Percentiles rank a stretch among this genome's conserved stretches.
phyloP scores from a whole-genome alignment of 2,113 vertebrate species.

The Himantopus leucocephalus region DNA sequence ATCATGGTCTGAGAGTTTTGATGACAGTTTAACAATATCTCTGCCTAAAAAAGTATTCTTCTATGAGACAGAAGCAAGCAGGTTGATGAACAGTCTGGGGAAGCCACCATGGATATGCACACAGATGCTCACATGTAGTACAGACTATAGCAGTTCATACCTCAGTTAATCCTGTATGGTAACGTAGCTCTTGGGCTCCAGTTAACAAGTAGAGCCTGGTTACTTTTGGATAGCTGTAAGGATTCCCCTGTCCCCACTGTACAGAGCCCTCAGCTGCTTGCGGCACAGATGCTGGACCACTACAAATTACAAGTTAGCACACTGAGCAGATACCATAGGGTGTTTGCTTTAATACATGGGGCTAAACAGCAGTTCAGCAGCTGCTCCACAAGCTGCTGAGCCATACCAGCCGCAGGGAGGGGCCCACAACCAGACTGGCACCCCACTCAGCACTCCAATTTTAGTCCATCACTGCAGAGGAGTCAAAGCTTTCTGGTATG shows the following conservation, averaged over 20 bases:
- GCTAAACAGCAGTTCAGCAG: background rate
- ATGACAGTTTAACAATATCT: background rate
- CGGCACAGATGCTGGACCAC: background rate
- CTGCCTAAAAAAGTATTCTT: background rate
- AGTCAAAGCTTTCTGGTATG: background rate
- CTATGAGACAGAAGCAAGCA: background rate
- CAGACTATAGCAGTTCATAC: background rate
- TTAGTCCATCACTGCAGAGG: background rate
- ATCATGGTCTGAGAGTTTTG: background rate
- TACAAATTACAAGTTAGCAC: background rate
- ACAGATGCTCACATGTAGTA: background rate
- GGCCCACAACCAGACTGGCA: background rate
- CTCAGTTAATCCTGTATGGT: rapidly evolving
- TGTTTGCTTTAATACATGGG: background rate
- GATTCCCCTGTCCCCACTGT: background rate
- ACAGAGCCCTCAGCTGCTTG: background rate
- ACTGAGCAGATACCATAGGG: background rate
- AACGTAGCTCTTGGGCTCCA: rapidly evolving
- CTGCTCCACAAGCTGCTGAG: background rate
- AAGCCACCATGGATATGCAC: rapidly evolving
- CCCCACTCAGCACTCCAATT: background rate
- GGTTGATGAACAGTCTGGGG: background rate
- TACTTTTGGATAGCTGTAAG: background rate
- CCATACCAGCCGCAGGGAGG: background rate
- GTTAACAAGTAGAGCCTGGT: background rate